phyloP scores from a whole-genome alignment of 2,888 invertebrate species.

The Lamellibrachia satsuma region DNA sequence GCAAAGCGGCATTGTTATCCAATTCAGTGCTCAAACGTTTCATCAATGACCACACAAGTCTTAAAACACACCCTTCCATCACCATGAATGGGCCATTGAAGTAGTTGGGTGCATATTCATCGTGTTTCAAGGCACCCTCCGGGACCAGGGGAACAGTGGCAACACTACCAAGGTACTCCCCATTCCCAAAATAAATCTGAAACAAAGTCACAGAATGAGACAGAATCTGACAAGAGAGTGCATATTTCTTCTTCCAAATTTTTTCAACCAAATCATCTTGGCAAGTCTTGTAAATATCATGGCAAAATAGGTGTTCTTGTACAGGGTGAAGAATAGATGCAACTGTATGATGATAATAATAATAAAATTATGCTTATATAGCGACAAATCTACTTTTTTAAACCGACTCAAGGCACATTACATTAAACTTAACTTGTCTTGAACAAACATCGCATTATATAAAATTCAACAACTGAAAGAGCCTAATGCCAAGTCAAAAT shows the following conservation, averaged over 20 bases:
- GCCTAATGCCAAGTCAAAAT: no score
- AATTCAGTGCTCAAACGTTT: neutral
- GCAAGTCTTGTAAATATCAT: neutral
- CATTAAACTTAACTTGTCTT: no score
- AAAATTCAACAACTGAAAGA: no score
- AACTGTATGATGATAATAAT: neutral
- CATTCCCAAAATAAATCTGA: constrained; percentile 31
- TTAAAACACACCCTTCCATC: constrained; percentile 56
- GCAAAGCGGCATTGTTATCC: no score
- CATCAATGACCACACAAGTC: neutral
- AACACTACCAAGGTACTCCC: constrained; percentile 49
- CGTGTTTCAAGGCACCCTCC: constrained; percentile 54
- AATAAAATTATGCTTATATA: no score
- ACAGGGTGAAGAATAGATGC: neutral
- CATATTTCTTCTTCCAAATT: no score
- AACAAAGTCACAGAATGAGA: constrained; percentile 17
- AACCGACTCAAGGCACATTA: no score
- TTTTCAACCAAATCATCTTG: neutral
- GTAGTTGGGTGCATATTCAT: constrained; percentile 53
- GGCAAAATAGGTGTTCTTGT: neutral
- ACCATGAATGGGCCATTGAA: constrained; percentile 58
- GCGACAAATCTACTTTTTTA: no score
- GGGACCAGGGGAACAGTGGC: constrained; percentile 57
- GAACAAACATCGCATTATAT: no score
- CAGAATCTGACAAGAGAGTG: neutral